Percentiles rank a stretch among this genome's conserved stretches.
Evolutionary conservation across 2,888 invertebrate genomes (phyloP).

Genomic region (Pachycephus smyrnensis): DNA sequence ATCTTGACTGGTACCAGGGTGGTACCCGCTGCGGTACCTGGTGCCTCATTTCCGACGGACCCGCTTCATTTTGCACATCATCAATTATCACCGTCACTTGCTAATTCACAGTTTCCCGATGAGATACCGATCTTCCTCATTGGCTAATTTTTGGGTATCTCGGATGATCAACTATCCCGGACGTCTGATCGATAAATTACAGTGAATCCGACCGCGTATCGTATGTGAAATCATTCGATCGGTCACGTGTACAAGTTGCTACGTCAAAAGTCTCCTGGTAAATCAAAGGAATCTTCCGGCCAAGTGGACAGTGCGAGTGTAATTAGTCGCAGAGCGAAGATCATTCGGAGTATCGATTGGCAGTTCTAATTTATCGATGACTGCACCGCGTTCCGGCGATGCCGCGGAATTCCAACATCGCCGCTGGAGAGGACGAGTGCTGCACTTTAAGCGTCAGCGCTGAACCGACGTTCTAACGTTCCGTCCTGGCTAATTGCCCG

Average conservation of each 20-base stretch:
- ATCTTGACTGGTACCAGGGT: neutral
- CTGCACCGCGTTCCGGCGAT: neutral
- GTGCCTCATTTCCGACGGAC: neutral
- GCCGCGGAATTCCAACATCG: neutral
- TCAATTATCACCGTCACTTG: neutral
- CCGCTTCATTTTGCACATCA: conserved; percentile 4
- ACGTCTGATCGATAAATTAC: neutral
- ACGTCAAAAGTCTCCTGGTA: neutral
- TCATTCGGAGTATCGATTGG: neutral
- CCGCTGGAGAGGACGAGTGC: neutral
- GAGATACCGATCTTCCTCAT: neutral
- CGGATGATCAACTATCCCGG: neutral
- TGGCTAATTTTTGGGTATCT: neutral
- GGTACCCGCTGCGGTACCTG: neutral
- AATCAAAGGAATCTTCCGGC: neutral
- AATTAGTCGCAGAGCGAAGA: neutral
- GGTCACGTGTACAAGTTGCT: neutral
- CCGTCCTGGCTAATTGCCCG: conserved; percentile 16
- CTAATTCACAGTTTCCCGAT: neutral
- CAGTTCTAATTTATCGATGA: neutral
- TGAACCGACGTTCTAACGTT: neutral
- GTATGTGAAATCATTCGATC: neutral
- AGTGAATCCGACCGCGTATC: neutral
- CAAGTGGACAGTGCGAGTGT: too few relatives aligned
- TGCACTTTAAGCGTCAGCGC: neutral